Percentiles rank a stretch among this genome's conserved stretches.
Conservation (phyloP, 2,113 vertebrate species). For the Rhineura floridana region DNA sequence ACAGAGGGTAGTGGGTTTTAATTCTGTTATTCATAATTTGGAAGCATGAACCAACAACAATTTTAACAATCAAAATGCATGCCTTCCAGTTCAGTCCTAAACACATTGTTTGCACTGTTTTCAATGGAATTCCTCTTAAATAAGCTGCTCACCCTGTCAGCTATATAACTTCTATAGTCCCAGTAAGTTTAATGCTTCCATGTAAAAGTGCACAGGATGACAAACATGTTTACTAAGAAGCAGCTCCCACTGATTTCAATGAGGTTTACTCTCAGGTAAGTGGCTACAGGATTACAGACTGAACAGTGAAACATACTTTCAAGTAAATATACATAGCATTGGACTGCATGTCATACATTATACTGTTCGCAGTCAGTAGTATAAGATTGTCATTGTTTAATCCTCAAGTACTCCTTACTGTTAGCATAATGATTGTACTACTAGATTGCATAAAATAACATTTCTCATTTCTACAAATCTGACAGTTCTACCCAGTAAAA, state of each 20-base stretch:
- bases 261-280: no score
- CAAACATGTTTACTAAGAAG: neutral
- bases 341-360: neutral
- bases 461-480: neutral
- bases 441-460: neutral
- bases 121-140: neutral
- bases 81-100: neutral
- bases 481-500: neutral
- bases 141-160: neutral
- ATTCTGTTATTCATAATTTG: constrained; percentile 2
- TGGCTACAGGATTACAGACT: no score
- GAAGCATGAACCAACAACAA: neutral
- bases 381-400: constrained; percentile 13
- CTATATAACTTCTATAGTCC: neutral
- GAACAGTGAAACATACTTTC: neutral
- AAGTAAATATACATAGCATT: neutral
- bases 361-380: fast-evolving
- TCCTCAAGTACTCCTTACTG: neutral
- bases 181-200: neutral
- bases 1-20: neutral
- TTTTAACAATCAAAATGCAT: neutral
- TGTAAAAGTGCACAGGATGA: no score
- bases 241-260: no score
- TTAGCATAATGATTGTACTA: neutral
- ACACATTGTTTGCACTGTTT: neutral